Evolutionary conservation across 2,888 invertebrate genomes (phyloP), one percentile per base, ranked within the genome.

Genomic region (Zaprionus lineosus): DNA sequence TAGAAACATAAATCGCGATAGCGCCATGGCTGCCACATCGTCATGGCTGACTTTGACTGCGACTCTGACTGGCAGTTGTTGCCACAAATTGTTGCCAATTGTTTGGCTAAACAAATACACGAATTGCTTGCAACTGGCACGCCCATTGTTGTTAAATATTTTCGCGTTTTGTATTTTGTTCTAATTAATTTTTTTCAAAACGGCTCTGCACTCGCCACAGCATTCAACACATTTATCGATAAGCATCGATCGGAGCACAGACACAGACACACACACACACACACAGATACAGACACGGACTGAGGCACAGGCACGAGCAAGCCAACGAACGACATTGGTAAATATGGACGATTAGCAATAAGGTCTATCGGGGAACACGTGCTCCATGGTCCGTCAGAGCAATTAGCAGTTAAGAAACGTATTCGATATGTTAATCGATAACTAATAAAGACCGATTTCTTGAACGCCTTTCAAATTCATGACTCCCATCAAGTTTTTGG

Each of bases 1-100:
- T 79, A 67, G 62, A 69, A 79, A 79, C 76, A 83, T 73, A 85
- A 79, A 85, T 85, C 84, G 85, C 77, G 84, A 76, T 79, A 84
- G 69, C 65, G 60, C 69, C 61, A 69, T 55, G 63, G 46, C 74
- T 72, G 73, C 70, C 57, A 64, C 72, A 76, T 67, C 64, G 55
- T 64, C 70, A 56, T 65, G 64, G 51, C 60, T 59, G 64, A 50
- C 71, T 74, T 56, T 57, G 69, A 68, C 52, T 65, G 60, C 39
- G 16, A 14, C 47, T 46, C 58, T 59, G 62, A 59, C 72, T 64
- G 65, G 60, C 75, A 74, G 70, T 70, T 65, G 71, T 62, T 70
- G 77, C 67, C 73, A 64, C 70, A 81, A 77, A 81, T 84, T 81
- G 74, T 84, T 84, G 84, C 84, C 79, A 75, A 84, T 78, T 85